Percentiles rank a stretch among this genome's conserved stretches.
Conservation (phyloP, 1,140 invertebrate species). For the Trypoxylus dichotomus region DNA sequence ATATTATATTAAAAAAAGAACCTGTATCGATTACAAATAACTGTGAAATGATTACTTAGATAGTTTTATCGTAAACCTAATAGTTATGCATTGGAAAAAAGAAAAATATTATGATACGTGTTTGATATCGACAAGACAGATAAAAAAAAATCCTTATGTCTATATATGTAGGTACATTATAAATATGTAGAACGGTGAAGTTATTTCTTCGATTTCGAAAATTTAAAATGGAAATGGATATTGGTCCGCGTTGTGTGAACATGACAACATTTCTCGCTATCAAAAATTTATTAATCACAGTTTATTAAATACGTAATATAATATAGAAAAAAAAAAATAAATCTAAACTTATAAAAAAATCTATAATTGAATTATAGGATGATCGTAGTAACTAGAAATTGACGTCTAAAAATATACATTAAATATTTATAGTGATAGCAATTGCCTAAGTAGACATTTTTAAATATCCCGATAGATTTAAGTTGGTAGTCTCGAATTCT, state of each 20-base stretch:
- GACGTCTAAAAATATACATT: not conserved
- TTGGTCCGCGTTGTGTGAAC: constrained; percentile 1
- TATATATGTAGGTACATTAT: too few relatives aligned
- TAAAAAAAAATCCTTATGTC: too few relatives aligned
- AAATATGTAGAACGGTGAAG: too few relatives aligned
- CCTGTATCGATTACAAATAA: constrained; percentile 3
- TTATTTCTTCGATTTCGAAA: too few relatives aligned
- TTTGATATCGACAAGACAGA: too few relatives aligned
- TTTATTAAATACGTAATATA: constrained; percentile 33
- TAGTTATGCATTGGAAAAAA: not conserved
- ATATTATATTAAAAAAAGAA: constrained; percentile 23
- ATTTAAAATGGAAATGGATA: not conserved
- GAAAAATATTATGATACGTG: not conserved
- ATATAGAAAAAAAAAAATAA: constrained; percentile 12
- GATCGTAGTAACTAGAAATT: not conserved
- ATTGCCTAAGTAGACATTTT: too few relatives aligned
- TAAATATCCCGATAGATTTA: too few relatives aligned
- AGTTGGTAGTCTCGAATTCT: too few relatives aligned
- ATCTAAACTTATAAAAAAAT: not conserved
- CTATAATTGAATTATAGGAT: not conserved
- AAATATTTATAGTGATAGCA: constrained; percentile 28
- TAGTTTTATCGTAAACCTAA: not conserved
- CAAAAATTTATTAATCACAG: constrained; percentile 36
- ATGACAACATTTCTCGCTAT: not conserved
- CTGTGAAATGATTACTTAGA: not conserved